phyloP scores from a whole-genome alignment of 2,797 vertebrate genomes.

The Hyperoplus lanceolatus region DNA sequence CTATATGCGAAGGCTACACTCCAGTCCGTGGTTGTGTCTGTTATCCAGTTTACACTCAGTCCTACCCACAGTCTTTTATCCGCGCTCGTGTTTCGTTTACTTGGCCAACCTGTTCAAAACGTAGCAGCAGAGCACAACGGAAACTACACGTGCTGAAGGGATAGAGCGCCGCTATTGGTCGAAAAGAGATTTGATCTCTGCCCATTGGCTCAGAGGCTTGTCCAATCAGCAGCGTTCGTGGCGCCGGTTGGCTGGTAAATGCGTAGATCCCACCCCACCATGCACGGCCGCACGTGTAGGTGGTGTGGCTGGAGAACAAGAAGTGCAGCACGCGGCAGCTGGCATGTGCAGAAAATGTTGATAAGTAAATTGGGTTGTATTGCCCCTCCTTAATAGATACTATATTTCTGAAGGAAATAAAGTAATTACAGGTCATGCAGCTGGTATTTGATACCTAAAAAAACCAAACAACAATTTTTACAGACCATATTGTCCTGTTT shows the following conservation, averaged over 20 bases:
- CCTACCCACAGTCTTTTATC: neutral
- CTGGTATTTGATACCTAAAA: neutral
- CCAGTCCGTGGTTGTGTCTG: neutral
- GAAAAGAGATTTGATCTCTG: rapidly evolving
- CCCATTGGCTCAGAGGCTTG: conserved; percentile 50
- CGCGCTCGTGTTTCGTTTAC: conserved; percentile 34
- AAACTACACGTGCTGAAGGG: conserved; percentile 77
- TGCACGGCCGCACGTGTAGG: conserved; percentile 66
- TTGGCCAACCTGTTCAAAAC: conserved; percentile 52
- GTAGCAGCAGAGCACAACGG: conserved; percentile 31
- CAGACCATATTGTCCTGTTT: neutral
- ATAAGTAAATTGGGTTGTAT: conserved; percentile 29
- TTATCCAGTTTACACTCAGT: neutral
- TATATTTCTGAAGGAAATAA: neutral
- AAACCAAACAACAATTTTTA: no score
- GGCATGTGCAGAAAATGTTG: conserved; percentile 30
- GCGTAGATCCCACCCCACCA: conserved; percentile 11
- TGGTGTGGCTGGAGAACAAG: conserved; percentile 70
- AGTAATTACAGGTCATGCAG: neutral
- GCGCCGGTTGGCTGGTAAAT: conserved; percentile 59
- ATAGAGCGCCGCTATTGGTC: conserved; percentile 59
- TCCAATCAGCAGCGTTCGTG: conserved; percentile 59
- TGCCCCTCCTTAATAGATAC: neutral
- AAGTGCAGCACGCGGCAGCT: conserved; percentile 56
- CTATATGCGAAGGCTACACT: neutral